Base-by-base conservation (phyloP, 2,797 vertebrate species). In the Sebastolobus altivelis region DNA sequence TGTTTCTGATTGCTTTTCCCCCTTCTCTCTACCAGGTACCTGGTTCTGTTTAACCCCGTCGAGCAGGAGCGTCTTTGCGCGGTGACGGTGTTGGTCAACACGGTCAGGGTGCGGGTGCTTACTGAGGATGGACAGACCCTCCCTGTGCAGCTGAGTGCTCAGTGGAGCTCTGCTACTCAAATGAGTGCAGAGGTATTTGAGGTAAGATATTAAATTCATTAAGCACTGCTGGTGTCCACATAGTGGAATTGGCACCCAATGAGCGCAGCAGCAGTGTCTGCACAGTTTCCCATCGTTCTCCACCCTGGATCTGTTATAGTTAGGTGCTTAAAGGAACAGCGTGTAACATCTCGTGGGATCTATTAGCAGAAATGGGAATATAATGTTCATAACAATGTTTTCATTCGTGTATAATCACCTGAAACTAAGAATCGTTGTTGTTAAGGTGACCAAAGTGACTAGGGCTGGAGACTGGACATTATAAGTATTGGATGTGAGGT, bases 11-110 rank as follows among this genome's bases (percentile, higher is more conserved):
- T 79, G 40, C 62, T 31, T 68, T 71, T 10, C 5, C 20, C 3
- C 29, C 52, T 22, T 71, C 31, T 66, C 13, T 25, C 63, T 7
- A 6, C 73, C 89, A 99, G 99, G 90, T 99, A 97, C 55, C 82
- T 99, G 91, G 97, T 99, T 79, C 93, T 99, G n/a, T 99, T 98
- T 93, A 99, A 99, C 93, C 97, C 97, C 0, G 80, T 99, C 68
- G 99, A 98, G 82, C 97, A 98, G 91, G 98, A 99, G 77, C 96
- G 97, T 8, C 94, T 99, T 88, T 97, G 96, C 0, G 37, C 96
- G 5, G 96, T 98, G 82, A 96, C 96, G 0, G 93, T 98, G 79
- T 89, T 98, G 87, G 97, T 99, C 86, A 97, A 95, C 94, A 96
- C 97, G 0, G 95, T 96, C 0, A 94, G 90, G 0, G 95, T 98